Percentiles rank a stretch among this genome's conserved stretches.
Conservation (phyloP, 2,797 vertebrate species). For the Tapera naevia region DNA sequence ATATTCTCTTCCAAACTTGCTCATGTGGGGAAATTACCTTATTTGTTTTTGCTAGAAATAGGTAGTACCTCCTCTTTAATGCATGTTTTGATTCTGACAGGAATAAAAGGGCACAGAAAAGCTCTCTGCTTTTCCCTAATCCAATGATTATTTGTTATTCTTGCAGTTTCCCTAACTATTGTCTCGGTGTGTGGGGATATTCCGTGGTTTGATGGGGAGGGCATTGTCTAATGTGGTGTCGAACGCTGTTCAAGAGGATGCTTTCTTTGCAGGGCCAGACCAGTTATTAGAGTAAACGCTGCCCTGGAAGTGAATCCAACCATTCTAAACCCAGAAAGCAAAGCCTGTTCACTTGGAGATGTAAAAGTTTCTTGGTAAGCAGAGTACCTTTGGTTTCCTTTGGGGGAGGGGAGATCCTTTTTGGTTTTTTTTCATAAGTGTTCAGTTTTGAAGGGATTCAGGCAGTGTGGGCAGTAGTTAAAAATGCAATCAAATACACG, state of each 20-base stretch:
- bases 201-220: background rate
- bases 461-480: background rate
- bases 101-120: background rate
- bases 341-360: slow-evolving; percentile 79
- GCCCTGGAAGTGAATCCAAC: slow-evolving; percentile 90
- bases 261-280: slow-evolving; percentile 83
- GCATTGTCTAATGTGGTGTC: background rate
- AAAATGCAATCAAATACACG: background rate
- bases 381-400: background rate
- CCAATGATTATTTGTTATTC: background rate
- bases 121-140: background rate
- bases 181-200: background rate
- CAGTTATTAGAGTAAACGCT: slow-evolving; percentile 90
- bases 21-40: background rate
- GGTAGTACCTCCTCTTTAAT: background rate
- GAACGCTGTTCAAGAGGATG: background rate
- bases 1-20: background rate
- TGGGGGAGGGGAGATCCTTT: background rate
- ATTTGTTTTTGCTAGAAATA: background rate
- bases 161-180: background rate
- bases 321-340: slow-evolving; percentile 92
- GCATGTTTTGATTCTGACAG: background rate
- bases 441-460: background rate
- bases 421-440: background rate
- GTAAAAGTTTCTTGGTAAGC: slow-evolving; percentile 89